Conservation (phyloP, 2,797 vertebrate genomes). For the Numenius phaeopus region DNA sequence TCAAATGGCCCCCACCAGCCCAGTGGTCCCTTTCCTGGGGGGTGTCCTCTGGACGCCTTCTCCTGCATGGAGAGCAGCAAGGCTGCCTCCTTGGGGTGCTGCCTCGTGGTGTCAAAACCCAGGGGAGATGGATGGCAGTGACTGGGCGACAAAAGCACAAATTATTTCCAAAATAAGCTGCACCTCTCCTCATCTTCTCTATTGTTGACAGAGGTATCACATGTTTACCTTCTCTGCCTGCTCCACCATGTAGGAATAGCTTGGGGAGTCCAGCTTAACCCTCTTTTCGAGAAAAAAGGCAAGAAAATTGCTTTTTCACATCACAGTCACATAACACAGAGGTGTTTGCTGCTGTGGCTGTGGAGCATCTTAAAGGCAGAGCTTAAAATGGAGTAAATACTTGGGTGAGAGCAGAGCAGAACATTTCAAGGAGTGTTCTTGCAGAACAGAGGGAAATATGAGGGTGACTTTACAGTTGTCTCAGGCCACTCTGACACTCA, state of each 20-base stretch:
- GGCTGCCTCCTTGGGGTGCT: not conserved
- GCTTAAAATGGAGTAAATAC: not conserved
- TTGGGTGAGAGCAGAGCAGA: not conserved
- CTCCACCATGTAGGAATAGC: not conserved
- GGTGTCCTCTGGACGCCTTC: not conserved
- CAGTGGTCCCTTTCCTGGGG: fast-evolving
- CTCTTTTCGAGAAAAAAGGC: not conserved
- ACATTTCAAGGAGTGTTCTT: not conserved
- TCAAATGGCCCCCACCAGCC: not conserved
- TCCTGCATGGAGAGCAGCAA: not conserved
- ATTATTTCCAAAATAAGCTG: not conserved
- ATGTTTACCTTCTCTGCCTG: not conserved
- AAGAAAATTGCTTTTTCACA: not conserved
- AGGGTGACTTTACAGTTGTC: not conserved
- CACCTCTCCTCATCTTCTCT: not conserved
- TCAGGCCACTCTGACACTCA: not conserved
- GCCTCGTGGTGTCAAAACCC: not conserved
- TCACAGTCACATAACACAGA: too few species aligned
- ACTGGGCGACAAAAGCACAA: not conserved
- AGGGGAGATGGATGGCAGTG: fast-evolving
- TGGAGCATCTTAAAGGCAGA: not conserved
- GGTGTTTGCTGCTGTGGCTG: not conserved
- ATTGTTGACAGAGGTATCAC: not conserved
- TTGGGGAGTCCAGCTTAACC: not conserved
- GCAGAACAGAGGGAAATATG: not conserved